Evolutionary conservation across 2,888 invertebrate genomes (phyloP), one percentile per base, ranked within the genome.

Genomic region (Brachyptera risi): DNA sequence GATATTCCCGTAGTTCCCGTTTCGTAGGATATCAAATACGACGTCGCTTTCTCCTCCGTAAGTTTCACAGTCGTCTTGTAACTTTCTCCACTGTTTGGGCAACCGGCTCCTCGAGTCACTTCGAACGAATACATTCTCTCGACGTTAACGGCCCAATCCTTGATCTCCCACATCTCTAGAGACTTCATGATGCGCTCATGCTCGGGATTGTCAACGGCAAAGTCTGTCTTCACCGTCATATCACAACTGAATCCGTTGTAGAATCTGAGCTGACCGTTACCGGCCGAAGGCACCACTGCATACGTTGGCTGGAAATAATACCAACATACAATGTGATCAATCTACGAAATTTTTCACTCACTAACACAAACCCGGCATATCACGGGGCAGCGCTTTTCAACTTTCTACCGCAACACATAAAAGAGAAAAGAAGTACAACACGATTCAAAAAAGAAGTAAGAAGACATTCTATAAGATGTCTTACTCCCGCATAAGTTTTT

Each of bases 251-350:
- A 78, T 3, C 83, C 83, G 67, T 91, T 90, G 73, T 86, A 90
- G 3, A 91, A 74, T 65, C 90, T 78, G 17, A 90, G 66, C 68
- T 90, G 89, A 0, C 82, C 81, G 23, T 80, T 70, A 1, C 83
- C 83, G 3, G 72, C 68, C 5, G 78, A 68, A 9, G 90, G 86
- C 13, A 84, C 58, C 1, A 76, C 68, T 0, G 83, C 81, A 67
- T 86, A 84, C 0, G 84, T 82, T 62, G 79, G 77, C 80, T 87
- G 74, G 9, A 76, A 74, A n/a, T n/a, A n/a, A n/a, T n/a, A n/a
- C n/a, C n/a, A 59, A 66, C 59, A 17, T 64, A 40, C n/a, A 54
- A 23, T 42, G 17, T 9, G 11, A n/a, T 40, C 7, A 11, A 5
- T 4, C 40, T 31, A 11, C 4, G 7, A n/a, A n/a, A n/a, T n/a